Conservation (phyloP, 2,888 invertebrate species). For the Branchipolynoe longqiensis region DNA sequence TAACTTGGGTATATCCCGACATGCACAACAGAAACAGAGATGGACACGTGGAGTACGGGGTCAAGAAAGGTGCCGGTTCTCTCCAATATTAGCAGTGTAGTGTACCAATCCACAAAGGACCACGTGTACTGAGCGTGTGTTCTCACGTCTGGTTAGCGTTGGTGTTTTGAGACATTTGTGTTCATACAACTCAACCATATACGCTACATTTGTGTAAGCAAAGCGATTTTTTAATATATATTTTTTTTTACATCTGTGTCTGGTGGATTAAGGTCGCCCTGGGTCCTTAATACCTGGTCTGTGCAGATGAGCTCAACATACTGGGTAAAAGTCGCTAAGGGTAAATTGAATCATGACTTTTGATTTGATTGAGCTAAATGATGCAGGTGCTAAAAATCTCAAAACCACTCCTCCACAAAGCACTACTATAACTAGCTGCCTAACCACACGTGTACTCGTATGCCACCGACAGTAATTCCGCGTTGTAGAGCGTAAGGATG, state of each 20-base stretch:
- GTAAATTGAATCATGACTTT: too few relatives aligned
- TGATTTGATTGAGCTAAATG: too few relatives aligned
- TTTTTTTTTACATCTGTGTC: too few relatives aligned
- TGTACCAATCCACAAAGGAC: too few relatives aligned
- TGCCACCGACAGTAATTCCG: neutral
- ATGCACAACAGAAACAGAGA: neutral
- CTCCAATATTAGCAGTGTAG: too few relatives aligned
- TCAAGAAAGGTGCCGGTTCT: neutral
- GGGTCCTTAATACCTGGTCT: too few relatives aligned
- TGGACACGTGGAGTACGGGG: neutral
- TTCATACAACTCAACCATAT: neutral
- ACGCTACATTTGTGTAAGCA: neutral
- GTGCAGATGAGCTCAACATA: too few relatives aligned
- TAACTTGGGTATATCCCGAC: neutral
- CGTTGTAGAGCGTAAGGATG: neutral
- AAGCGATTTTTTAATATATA: too few relatives aligned
- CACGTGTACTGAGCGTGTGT: too few relatives aligned
- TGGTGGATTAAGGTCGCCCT: too few relatives aligned
- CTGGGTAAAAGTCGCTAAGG: too few relatives aligned
- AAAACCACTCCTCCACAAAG: neutral
- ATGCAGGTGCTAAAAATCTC: slow-evolving; percentile 13
- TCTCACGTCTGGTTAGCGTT: too few relatives aligned
- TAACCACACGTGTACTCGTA: neutral
- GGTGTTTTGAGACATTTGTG: neutral
- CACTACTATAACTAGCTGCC: slow-evolving; percentile 29